These are phyloP conservation scores for Drosophila sechellia DNA, from an alignment of 1,140 invertebrate genomes.

Conservation along the genomic window DNA sequence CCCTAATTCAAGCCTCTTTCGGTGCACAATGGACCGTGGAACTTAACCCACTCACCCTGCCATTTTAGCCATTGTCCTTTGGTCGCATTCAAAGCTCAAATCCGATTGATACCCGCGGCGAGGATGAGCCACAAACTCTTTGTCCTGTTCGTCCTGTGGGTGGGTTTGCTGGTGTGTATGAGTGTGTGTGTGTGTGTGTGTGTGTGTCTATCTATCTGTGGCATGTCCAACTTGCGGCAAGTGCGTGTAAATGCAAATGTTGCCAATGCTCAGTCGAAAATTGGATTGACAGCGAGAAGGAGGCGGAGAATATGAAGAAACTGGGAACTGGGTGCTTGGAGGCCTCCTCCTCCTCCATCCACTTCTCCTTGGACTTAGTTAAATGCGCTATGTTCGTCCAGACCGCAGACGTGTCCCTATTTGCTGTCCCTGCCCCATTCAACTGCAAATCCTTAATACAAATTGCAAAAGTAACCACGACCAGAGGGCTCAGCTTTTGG, in stretches of 20 bases:
- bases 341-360: not conserved
- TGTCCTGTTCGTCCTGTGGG: slow-evolving; percentile 2
- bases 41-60: slow-evolving; percentile 10
- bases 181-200: slow-evolving; percentile 23
- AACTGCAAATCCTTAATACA: slow-evolving; percentile 75
- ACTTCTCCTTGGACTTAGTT: slow-evolving; percentile 45
- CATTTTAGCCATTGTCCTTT: slow-evolving; percentile 24
- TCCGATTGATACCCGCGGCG: slow-evolving; percentile 39
- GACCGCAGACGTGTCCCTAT: slow-evolving; percentile 61
- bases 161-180: slow-evolving; percentile 4
- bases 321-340: not conserved
- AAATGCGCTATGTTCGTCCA: slow-evolving; percentile 59
- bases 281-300: slow-evolving; percentile 50
- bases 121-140: slow-evolving; percentile 3
- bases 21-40: slow-evolving; percentile 5
- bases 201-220: not conserved
- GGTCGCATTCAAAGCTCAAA: slow-evolving; percentile 28
- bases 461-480: slow-evolving; percentile 78
- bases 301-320: not conserved
- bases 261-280: slow-evolving; percentile 77
- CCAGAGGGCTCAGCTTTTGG: slow-evolving; percentile 48
- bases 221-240: slow-evolving; percentile 72
- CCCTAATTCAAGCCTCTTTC: slow-evolving; percentile 2
- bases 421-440: slow-evolving; percentile 42
- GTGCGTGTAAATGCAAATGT: slow-evolving; percentile 80